A percentile compares a stretch with the other conserved stretches of the same genome.
Evolutionary conservation across 1,140 invertebrate species (phyloP).

Genomic region (Drosophila sulfurigaster): DNA sequence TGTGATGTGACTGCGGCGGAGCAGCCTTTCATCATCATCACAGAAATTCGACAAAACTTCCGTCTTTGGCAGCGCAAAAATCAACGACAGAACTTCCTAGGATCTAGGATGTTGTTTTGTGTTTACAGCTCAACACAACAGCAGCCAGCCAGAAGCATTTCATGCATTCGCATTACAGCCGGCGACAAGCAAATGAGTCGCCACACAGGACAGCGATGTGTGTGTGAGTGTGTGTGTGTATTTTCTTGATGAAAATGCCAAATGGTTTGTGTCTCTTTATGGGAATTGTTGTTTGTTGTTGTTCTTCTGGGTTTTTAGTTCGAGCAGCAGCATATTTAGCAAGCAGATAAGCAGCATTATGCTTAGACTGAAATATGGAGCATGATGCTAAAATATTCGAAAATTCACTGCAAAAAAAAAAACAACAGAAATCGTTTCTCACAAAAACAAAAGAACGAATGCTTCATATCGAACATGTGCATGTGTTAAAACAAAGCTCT

Average conservation of each 20-base stretch:
- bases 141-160: conserved; percentile 42
- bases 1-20: conserved; percentile 39
- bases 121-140: conserved; percentile 55
- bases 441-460: background rate
- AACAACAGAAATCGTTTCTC: background rate
- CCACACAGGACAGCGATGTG: conserved; percentile 15
- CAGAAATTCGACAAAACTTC: conserved; percentile 55
- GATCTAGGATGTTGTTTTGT: conserved; percentile 44
- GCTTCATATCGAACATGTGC: background rate
- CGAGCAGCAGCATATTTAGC: conserved; percentile 64
- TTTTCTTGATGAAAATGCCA: conserved; percentile 76
- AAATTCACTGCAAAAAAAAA: conserved; percentile 17
- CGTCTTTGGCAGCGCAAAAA: conserved; percentile 50
- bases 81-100: conserved; percentile 1
- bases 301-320: conserved; percentile 66
- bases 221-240: conserved; percentile 45
- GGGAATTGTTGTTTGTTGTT: conserved; percentile 81
- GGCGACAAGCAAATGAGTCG: conserved; percentile 69
- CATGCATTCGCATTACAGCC: conserved; percentile 73
- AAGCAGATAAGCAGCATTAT: conserved; percentile 68
- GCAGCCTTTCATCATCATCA: conserved; percentile 74
- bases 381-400: conserved; percentile 10
- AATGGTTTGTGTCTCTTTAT: conserved; percentile 81
- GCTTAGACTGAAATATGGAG: conserved; percentile 28
- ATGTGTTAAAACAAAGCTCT: background rate